Conservation (phyloP, 1,140 invertebrate species). For the Thalassaphorura encarpata region DNA sequence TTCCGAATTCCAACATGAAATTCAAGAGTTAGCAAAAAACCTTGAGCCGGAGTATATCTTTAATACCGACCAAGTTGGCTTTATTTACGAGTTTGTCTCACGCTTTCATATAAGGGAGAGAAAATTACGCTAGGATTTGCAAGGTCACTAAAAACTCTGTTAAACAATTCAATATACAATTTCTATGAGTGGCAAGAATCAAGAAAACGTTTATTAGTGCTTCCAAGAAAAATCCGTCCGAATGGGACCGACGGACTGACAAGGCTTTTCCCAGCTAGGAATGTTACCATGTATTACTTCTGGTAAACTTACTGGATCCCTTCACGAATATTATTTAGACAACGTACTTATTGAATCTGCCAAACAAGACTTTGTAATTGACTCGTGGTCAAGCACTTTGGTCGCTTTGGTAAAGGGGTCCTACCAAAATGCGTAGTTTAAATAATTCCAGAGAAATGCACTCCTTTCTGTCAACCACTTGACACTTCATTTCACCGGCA, state of each 20-base stretch:
- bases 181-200: not conserved
- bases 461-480: slow-evolving; percentile 8
- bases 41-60: not conserved
- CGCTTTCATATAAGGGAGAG: slow-evolving; percentile 4
- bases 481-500: slow-evolving; percentile 9
- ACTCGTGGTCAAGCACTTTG: slow-evolving; percentile 9
- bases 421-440: not conserved
- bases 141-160: slow-evolving; percentile 11
- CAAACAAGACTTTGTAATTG: slow-evolving; percentile 11
- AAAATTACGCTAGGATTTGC: slow-evolving; percentile 7
- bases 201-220: slow-evolving; percentile 11
- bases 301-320: slow-evolving; percentile 5
- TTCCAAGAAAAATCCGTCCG: slow-evolving; percentile 10
- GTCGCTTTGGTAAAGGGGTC: not conserved
- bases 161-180: slow-evolving; percentile 17
- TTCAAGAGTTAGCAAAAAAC: not conserved
- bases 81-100: slow-evolving; percentile 3
- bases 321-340: slow-evolving; percentile 6
- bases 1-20: not conserved
- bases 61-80: slow-evolving; percentile 18
- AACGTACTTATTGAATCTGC: not conserved
- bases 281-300: slow-evolving; percentile 13
- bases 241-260: slow-evolving; percentile 3
- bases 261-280: not conserved
- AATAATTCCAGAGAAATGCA: slow-evolving; percentile 11